Percentiles rank a stretch among this genome's conserved stretches.
These are phyloP conservation scores for Hymenochirus boettgeri DNA, from an alignment of 2,113 vertebrate genomes.

Conservation along the genomic window DNA sequence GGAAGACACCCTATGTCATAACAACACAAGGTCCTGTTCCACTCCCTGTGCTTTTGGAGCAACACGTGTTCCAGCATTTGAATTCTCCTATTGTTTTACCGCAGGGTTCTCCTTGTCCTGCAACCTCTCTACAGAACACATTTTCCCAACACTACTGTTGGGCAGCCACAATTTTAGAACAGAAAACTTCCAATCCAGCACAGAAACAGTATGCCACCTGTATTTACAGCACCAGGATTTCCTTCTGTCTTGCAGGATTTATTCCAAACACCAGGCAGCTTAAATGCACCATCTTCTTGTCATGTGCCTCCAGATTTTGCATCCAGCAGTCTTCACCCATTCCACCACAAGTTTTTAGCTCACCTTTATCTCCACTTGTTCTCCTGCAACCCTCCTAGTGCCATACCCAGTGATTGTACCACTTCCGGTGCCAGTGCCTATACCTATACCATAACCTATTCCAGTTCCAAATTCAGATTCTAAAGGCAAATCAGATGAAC, in stretches of 20 bases:
- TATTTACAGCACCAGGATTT: slow-evolving; percentile 83
- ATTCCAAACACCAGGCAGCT: slow-evolving; percentile 71
- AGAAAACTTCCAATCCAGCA: slow-evolving; percentile 68
- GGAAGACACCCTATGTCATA: slow-evolving; percentile 82
- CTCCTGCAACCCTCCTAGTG: slow-evolving; percentile 87
- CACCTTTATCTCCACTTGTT: slow-evolving; percentile 80
- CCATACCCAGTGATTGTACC: slow-evolving; percentile 93
- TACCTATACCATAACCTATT: slow-evolving; percentile 85
- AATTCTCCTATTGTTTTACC: slow-evolving; percentile 78
- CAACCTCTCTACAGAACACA: slow-evolving; percentile 69
- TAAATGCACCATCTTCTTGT: slow-evolving; percentile 65
- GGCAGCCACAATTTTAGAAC: slow-evolving; percentile 77
- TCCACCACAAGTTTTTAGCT: slow-evolving; percentile 74
- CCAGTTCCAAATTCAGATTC: slow-evolving; percentile 77
- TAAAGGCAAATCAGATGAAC: slow-evolving; percentile 62
- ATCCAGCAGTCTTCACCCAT: slow-evolving; percentile 56
- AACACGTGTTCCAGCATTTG: slow-evolving; percentile 92
- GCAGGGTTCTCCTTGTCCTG: slow-evolving; percentile 63
- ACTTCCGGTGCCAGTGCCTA: slow-evolving; percentile 85
- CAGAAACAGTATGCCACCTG: slow-evolving; percentile 76
- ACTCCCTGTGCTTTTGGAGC: slow-evolving; percentile 86
- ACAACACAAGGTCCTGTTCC: slow-evolving; percentile 84
- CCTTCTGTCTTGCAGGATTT: slow-evolving; percentile 88
- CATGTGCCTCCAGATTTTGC: slow-evolving; percentile 69
- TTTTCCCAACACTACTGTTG: slow-evolving; percentile 71